Base-by-base conservation (phyloP, 2,888 invertebrate genomes). In the Drosophila melanosoma region DNA sequence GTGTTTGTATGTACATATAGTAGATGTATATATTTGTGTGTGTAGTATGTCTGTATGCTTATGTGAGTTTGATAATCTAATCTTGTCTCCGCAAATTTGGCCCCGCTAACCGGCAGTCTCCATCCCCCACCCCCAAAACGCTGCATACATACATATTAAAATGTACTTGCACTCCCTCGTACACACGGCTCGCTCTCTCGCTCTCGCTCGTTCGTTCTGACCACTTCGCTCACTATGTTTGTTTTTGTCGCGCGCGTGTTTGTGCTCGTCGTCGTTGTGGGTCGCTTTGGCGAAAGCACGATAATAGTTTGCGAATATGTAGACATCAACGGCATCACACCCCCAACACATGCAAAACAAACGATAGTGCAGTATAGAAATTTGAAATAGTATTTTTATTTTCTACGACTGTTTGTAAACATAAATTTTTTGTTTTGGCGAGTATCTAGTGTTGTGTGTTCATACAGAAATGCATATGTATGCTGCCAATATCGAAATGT, bases 221-320 rank as follows among this genome's bases (percentile, higher is more conserved):
- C 36, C 54, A 56, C 59, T 73, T 56, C 49, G 36, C 20, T 56
- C 51, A 38, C n/a, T 56, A 62, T 87, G 82, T 84, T 89, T 84
- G 85, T 87, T 89, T 87, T 87, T 80, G 74, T 87, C 80, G 87
- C 71, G 84, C 84, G 89, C 89, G 87, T 85, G 85, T 87, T 89
- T 85, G 79, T 60, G 63, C 74, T 85, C 58, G 53, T 54, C 54
- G 67, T 58, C 61, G 67, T 32, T 73, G 75, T 76, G 56, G 63
- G 79, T 76, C 68, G 80, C 73, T 76, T 69, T 66, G 70, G 84
- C 81, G 84, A 84, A 84, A 84, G 84, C 84, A 79, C 73, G 69
- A 71, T 74, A 58, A 69, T 71, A 74, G 68, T 74, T 78, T 69
- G 81, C 77, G 65, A 65, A 42, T 66, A 32, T 69, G 56, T 69